Evolutionary conservation across 2,113 vertebrate genomes (phyloP), one percentile per base, ranked within the genome.

Genomic region (Hystrix cristata): DNA sequence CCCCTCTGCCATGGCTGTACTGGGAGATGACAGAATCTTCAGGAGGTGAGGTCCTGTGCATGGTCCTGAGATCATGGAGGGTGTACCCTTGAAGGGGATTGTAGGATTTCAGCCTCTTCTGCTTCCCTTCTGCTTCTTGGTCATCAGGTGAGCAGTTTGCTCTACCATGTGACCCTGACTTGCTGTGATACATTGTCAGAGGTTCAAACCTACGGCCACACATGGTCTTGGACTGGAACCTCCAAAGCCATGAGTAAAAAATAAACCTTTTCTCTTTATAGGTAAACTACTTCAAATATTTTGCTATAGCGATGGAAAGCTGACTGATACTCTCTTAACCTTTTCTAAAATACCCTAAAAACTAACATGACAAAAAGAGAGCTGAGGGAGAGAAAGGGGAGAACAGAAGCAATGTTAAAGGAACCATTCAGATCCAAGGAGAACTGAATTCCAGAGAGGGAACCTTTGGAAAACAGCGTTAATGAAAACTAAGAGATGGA

Each of bases 391-490:
- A 27, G 29, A 55, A 62, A 80, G 34, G 34, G 14, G 12, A 82
- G 84, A 79, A 79, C 11, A 79, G 57, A 78, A 94, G 43, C 48
- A 53, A 96, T 72, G 67, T 60, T 60, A 88, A 83, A 62, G 25
- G 34, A 64, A 55, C 29, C 31, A 85, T 64, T 83, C 34, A 79
- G 87, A 62, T 64, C n/a, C 71, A 55, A 64, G 55, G 15, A 84
- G 90, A 78, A 72, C 19, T 46, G 88, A 87, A 83, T 29, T 79
- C n/a, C 55, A 89, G n/a, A 79, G 69, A 3, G 18, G 16, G 46
- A 74, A 34, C 6, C 60, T 69, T 48, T 87, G 43, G 59, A 62
- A 94, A 83, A 87, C 12, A 15, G 76, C 4, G 46, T 12, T 69
- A 67, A 8, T 59, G 87, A 62, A 60, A 25, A 82, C 67, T 34